Conservation (phyloP, 2,888 invertebrate species). For the Malthinus flaveolus region DNA sequence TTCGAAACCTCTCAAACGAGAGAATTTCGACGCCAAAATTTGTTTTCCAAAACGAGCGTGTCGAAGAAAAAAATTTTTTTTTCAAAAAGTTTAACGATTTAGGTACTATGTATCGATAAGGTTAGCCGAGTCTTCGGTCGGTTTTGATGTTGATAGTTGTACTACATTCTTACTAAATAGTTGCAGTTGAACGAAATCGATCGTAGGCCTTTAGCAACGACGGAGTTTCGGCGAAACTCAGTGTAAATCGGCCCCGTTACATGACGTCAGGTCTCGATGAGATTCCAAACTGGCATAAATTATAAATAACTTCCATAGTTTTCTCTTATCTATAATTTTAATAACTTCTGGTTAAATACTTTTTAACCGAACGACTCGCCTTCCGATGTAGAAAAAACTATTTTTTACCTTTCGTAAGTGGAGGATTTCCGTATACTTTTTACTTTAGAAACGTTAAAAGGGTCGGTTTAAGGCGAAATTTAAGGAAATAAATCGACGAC, state of each 20-base stretch:
- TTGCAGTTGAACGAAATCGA: conserved; percentile 45
- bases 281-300: conserved; percentile 49
- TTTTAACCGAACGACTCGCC: too few species aligned
- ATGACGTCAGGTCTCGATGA: conserved; percentile 51
- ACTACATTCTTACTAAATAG: conserved; percentile 35
- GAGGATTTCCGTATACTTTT: too few species aligned
- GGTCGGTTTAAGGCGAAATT: too few species aligned
- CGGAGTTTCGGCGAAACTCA: conserved; percentile 40
- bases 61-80: too few species aligned
- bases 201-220: conserved; percentile 42
- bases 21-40: too few species aligned
- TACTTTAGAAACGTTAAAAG: too few species aligned
- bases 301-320: conserved; percentile 49
- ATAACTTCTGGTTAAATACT: neutral
- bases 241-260: conserved; percentile 37
- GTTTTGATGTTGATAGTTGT: conserved; percentile 7
- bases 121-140: neutral
- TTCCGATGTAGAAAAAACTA: too few species aligned
- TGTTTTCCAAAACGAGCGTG: too few species aligned
- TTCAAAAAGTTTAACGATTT: too few species aligned
- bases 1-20: too few species aligned
- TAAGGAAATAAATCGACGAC: neutral
- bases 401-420: too few species aligned
- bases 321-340: conserved; percentile 22
- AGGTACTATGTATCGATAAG: neutral